These are phyloP conservation scores for Corapipo altera DNA, from an alignment of 2,113 vertebrate genomes.

Conservation along the genomic window DNA sequence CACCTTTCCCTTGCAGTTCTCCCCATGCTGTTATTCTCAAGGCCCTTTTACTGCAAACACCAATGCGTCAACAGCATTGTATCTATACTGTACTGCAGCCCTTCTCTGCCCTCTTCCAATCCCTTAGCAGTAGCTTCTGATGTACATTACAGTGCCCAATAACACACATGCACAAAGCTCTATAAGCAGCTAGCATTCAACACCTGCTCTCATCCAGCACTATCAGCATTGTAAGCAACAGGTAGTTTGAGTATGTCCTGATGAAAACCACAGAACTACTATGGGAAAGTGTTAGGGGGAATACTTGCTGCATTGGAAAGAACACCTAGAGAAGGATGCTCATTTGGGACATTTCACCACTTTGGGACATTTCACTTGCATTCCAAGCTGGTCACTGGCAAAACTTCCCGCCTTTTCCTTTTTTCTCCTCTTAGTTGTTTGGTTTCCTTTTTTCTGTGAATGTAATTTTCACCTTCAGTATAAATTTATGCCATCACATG, in stretches of 20 bases:
- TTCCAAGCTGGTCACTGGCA: neutral
- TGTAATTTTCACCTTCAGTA: neutral
- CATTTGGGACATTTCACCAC: neutral
- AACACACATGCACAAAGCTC: neutral
- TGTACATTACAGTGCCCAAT: neutral
- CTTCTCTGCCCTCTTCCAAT: neutral
- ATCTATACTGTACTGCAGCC: neutral
- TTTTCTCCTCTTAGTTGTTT: neutral
- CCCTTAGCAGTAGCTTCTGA: neutral
- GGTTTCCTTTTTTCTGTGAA: neutral
- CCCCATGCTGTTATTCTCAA: neutral
- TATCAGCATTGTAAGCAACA: neutral
- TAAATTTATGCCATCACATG: neutral
- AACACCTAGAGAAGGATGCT: neutral
- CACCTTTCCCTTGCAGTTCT: neutral
- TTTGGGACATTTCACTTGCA: neutral
- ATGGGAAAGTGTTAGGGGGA: neutral
- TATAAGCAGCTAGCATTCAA: neutral
- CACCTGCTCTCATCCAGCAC: neutral
- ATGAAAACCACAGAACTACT: neutral
- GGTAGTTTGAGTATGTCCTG: neutral
- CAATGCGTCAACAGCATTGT: accelerated
- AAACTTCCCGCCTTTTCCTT: neutral
- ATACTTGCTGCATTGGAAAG: neutral
- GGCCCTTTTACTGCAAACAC: neutral